Base-by-base conservation (phyloP, 2,797 vertebrate species). In the Pangasius krempfi region DNA sequence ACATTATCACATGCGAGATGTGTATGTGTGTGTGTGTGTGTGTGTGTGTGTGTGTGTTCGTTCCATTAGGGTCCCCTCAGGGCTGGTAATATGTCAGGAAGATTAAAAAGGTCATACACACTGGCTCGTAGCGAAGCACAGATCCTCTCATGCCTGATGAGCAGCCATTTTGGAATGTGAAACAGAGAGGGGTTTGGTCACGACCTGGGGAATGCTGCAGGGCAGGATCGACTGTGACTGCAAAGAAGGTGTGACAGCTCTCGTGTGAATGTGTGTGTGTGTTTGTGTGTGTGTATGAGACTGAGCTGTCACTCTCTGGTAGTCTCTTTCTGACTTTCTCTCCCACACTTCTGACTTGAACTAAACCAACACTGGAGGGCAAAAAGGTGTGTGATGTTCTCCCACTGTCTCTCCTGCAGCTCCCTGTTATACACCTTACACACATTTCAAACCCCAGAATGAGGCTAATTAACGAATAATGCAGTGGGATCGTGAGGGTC, bases 191-290 rank as follows among this genome's bases (percentile, higher is more conserved):
- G 79, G 87, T 82, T 89, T 86, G 82, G 66, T 70, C 54, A 3
- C 9, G 8, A 47, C 50, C 37, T 50, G 33, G 64, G 90, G 92
- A 92, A 92, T 92, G 92, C 56, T 20, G 82, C 58, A 30, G 25
- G 73, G 83, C 91, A 78, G 88, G 92, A 72, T 86, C 9, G 50
- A 68, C 90, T 18, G 27, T n/a, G 66, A 44, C 18, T 1, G 30
- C 47, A 37, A 52, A 66, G 85, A 80, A 88, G 90, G 91, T 70
- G 90, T 90, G 91, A 54, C 62, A 14, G 14, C 60, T 50, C 37
- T 84, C 0, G 8, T n/a, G 4, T 47, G 37, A 37, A 40, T 80
- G 78, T 58, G 78, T 62, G 44, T 44, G 44, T 44, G 6, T 44
- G 37, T 40, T 20, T 82, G 37, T 18, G 52, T 76, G 37, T 68